Base-by-base conservation (phyloP, 2,113 vertebrate species). In the Passer domesticus region DNA sequence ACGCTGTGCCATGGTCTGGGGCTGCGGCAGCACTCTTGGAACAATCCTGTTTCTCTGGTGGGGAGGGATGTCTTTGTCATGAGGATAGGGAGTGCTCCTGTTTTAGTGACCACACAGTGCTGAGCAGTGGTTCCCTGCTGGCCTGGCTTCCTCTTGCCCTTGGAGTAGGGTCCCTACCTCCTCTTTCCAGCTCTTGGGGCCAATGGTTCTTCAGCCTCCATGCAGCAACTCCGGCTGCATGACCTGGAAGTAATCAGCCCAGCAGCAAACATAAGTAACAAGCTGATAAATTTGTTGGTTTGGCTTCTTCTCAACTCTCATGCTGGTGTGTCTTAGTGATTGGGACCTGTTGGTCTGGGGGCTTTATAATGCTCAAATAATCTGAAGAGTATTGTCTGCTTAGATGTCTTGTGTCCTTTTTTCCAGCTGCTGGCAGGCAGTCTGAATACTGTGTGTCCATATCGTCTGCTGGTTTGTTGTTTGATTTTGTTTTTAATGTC, bases 61-160 rank as follows among this genome's bases (percentile, higher is more conserved):
- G n/a, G n/a, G 33, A 78, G n/a, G 17, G 8, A 18, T 44, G 8
- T 24, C 35, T 43, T 55, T 9, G 11, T 23, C 58, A 55, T 0
- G 0, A 72, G 39, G 17, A 6, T 4, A 1, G 9, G 47, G 15
- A 37, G 3, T 4, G 25, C 46, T 64, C 13, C 49, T 47, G 13
- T 47, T 92, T 8, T 12, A 53, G 31, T 4, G 8, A 25, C 12
- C 4, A 2, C 23, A 33, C 35, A 4, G n/a, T 16, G 50, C 33
- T 74, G 47, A 81, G 64, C 31, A 15, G 46, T 15, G n/a, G 33
- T 59, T 68, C 53, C 50, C 52, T 76, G 37, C 56, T 79, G 23
- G 18, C 44, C 31, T 25, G 49, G 33, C n/a, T 47, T 58, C 33
- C 20, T 43, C 25, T 53, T 52, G 46, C 10, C 28, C n/a, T 16